These are phyloP conservation scores for Phalacrocorax pelagicus DNA, from an alignment of 2,113 vertebrate genomes.

Conservation along the genomic window DNA sequence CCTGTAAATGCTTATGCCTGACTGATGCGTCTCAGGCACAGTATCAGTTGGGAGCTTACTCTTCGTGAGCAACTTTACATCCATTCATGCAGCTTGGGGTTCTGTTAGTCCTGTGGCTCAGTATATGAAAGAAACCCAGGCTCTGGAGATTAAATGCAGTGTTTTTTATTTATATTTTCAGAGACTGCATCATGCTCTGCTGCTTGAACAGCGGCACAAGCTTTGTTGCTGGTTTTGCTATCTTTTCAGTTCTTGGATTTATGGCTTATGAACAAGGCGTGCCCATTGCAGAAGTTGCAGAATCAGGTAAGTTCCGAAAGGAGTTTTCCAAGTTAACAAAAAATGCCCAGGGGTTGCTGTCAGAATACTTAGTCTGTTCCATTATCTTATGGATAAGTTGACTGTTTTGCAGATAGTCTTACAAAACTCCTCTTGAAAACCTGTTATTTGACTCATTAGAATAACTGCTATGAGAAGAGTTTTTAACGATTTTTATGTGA, in stretches of 20 bases:
- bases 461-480: background rate
- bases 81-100: background rate
- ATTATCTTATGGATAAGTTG: background rate
- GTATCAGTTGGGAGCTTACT: background rate
- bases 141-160: conserved; percentile 31
- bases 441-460: background rate
- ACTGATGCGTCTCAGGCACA: background rate
- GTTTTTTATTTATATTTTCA: conserved; percentile 67
- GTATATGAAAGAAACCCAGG: background rate
- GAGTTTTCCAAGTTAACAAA: background rate
- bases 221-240: conserved; percentile 96
- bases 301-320: conserved; percentile 86
- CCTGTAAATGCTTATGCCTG: background rate
- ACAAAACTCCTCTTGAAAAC: background rate
- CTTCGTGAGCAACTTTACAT: background rate
- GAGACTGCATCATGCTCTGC: conserved; percentile 96
- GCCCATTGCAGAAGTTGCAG: conserved; percentile 95
- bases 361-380: background rate
- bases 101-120: background rate
- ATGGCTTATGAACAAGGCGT: conserved; percentile 97
- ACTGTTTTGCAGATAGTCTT: background rate
- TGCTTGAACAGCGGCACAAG: conserved; percentile 98
- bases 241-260: conserved; percentile 98
- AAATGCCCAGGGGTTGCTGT: background rate
- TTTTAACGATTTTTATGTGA: background rate